phyloP scores from a whole-genome alignment of 2,113 vertebrate species.

The Callocephalon fimbriatum region DNA sequence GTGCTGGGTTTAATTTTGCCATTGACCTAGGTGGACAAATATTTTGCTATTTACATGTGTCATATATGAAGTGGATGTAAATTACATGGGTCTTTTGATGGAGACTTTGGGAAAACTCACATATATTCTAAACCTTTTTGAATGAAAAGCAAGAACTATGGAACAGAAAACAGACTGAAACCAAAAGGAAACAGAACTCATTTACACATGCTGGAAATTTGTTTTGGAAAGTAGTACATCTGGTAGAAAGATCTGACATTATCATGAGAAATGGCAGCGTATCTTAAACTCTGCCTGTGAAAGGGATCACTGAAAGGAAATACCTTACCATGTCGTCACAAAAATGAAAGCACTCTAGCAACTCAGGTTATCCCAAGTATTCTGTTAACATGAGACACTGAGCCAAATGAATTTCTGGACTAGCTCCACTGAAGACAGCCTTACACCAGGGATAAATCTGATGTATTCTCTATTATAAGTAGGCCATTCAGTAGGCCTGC shows the following conservation, averaged over 20 bases:
- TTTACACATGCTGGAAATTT: background rate
- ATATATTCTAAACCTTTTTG: background rate
- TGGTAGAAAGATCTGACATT: background rate
- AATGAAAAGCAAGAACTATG: background rate
- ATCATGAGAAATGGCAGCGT: background rate
- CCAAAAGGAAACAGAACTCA: background rate
- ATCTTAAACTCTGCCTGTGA: background rate
- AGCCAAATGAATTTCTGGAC: constrained; percentile 1
- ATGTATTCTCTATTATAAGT: background rate
- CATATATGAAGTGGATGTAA: background rate
- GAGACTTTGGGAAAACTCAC: background rate
- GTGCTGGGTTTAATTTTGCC: background rate
- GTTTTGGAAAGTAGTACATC: background rate
- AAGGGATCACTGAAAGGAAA: background rate
- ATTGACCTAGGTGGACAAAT: background rate
- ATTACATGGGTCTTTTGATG: background rate
- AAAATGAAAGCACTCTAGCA: background rate
- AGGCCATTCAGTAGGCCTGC: background rate
- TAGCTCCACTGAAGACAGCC: background rate
- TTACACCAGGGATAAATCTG: background rate
- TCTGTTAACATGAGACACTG: background rate
- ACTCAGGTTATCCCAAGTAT: background rate
- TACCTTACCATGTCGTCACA: background rate
- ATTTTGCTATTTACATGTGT: background rate
- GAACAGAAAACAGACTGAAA: background rate